Base-by-base conservation (phyloP, 2,888 invertebrate species). In the Capitulum mitella region DNA sequence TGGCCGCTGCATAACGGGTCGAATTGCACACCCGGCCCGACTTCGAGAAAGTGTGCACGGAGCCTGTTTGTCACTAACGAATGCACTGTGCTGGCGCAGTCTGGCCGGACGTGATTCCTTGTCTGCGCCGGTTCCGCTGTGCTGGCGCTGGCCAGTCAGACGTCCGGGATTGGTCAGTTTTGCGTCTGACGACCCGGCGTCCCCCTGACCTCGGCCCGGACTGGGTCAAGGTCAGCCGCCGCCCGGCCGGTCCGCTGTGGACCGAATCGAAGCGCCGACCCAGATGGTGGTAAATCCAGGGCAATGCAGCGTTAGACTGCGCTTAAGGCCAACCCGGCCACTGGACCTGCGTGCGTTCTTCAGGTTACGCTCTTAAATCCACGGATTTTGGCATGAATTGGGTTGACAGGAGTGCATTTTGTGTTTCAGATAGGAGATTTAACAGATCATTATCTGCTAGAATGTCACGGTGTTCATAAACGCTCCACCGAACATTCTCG, bases 361-460 rank as follows among this genome's bases (percentile, higher is more conserved):
- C 14, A 14, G 46, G 14, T 12, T 46, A 14, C 14, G 54, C 22
- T 26, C 26, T 6, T 6, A 6, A 22, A 26, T 54, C 26, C 19
- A 6, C 26, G 22, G 54, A 26, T 54, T 26, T 3, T 3, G 22
- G 26, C 22, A 26, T 54, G 54, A 26, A 54, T 54, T 19, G 26
- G 14, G 6, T 26, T 54, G 54, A 54, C 54, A 54, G 1, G 26
- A 48, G 8, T 64, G 34, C 16, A 10, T 61, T 8, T 61, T 1
- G 29, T 70, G 37, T 70, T 70, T 22, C 70, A 70, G 70, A 70
- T 70, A 70, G 70, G 70, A 16, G 70, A 70, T 70, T 70, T 70
- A 70, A 37, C 37, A 37, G 70, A 70, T 70, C 70, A 70, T 40
- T 70, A 70, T 40, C 70, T 70, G 8, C 26, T 70, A 70, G 70